Evolutionary conservation across 2,888 invertebrate genomes (phyloP), one percentile per base, ranked within the genome.

Genomic region (Epistrophe grossulariae): DNA sequence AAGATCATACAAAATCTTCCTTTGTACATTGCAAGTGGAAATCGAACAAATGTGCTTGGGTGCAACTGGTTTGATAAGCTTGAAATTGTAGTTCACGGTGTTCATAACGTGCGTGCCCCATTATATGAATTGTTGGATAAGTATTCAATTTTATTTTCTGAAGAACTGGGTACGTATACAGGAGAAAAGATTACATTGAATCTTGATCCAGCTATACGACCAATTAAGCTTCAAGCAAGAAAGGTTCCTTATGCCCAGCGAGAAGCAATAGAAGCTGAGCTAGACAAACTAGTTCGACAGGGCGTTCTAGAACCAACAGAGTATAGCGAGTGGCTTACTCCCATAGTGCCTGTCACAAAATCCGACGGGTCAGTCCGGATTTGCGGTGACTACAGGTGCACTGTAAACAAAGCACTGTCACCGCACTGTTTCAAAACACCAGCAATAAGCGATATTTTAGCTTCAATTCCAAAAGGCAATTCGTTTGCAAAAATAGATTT

Each of bases 211-310:
- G 24, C 35, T 24, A 13, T 60, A 13, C 17, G 62, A 43, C 71
- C 83, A 13, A 38, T 70, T 5, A 48, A 40, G 8, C 71, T 72
- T 9, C 48, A n/a, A 35, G 24, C 55, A n/a, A 57, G 78, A 13
- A 59, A 62, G 4, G 55, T 72, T 28, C 82, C 88, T 8, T 85
- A 87, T 28, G 89, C 88, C 11, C 64, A 89, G 59, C 68, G 76
- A 31, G 62, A 60, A n/a, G 59, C 73, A 40, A 74, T 89, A 19
- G 89, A 90, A 43, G 40, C 43, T 13, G 88, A 89, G 62, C 38
- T 90, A 15, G 78, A 88, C 45, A 89, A 79, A 66, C 59, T 89
- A n/a, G 64, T 88, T n/a, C 10, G 52, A 28, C 88, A 89, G 73
- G 88, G 88, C 5, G 79, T 90, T 66, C 43, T 89, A 15, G 89